Base-by-base conservation (phyloP, 2,888 invertebrate genomes). In the Cacoxenus indagator region DNA sequence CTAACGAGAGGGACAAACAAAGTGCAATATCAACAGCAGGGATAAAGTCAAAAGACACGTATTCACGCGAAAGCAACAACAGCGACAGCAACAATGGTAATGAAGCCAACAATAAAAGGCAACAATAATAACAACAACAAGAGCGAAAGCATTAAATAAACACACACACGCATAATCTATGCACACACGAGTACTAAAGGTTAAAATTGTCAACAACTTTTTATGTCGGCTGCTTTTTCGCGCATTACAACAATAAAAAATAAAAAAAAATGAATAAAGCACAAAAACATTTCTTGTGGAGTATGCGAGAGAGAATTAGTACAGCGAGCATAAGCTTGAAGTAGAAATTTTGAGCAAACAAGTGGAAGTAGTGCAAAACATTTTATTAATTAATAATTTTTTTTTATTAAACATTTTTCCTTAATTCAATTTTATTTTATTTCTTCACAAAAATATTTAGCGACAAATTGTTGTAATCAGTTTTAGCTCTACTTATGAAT, bases 1-100 rank as follows among this genome's bases (percentile, higher is more conserved):
- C n/a, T n/a, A n/a, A n/a, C n/a, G n/a, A n/a, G n/a, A n/a, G n/a
- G 75, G 78, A 81, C 78, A 81, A 75, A 46, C 70, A 70, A 77
- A 69, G 4, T 31, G 5, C 17, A 59, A n/a, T 69, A 70, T 78
- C 70, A 70, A 69, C 65, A 37, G 11, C 64, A 64, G 46, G 64
- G 45, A 67, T 69, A 69, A 62, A 67, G 14, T 62, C 67, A 67
- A 70, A n/a, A n/a, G n/a, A 68, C 66, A 67, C 55, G 17, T 45
- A 43, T 62, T 31, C 26, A 22, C 61, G 43, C 45, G 61, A 62
- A 61, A 62, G 0, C 31, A 17, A 59, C 59, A 31, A 31, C 17
- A 59, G 29, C 14, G 26, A 24, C 57, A 57, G 31, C 17, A 29
- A 31, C 57, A 29, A 31, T 27, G 24, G 24, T 54, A 54, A 54